Evolutionary conservation across 1,140 invertebrate species (phyloP).

Genomic region (Manduca sexta): DNA sequence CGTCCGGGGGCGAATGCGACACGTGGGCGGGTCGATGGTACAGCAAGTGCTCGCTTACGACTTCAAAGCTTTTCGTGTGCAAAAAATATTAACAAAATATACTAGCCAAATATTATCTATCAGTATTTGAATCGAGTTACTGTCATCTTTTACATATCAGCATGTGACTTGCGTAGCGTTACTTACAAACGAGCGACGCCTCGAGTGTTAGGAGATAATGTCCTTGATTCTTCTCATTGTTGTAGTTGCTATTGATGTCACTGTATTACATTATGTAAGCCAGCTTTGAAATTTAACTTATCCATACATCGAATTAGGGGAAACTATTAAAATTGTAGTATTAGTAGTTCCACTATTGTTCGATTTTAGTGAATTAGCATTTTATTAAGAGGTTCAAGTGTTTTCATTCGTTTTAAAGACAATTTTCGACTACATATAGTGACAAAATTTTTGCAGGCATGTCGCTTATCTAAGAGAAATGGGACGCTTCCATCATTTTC

Average conservation of each 20-base stretch:
- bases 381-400: constrained; percentile 25
- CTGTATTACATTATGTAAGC: constrained; percentile 32
- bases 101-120: constrained; percentile 47
- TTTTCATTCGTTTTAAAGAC: constrained; percentile 19
- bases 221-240: constrained; percentile 44
- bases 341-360: constrained; percentile 28
- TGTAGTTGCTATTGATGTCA: constrained; percentile 56
- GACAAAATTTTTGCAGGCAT: too few relatives aligned
- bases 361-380: constrained; percentile 28
- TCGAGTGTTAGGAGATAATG: constrained; percentile 30
- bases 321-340: constrained; percentile 33
- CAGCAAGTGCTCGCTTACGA: constrained; percentile 30
- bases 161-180: constrained; percentile 61
- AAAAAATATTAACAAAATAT: constrained; percentile 16
- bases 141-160: constrained; percentile 66
- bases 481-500: constrained; percentile 27
- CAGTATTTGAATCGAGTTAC: constrained; percentile 56
- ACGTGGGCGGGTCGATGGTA: constrained; percentile 22
- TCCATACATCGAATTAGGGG: constrained; percentile 68
- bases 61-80: constrained; percentile 36
- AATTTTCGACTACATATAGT: too few relatives aligned
- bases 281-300: constrained; percentile 42
- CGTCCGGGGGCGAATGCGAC: constrained; percentile 31
- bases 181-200: constrained; percentile 38
- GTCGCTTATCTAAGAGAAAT: constrained; percentile 18